Base-by-base conservation (phyloP, 1,140 invertebrate species). In the Macrobrachium rosenbergii region DNA sequence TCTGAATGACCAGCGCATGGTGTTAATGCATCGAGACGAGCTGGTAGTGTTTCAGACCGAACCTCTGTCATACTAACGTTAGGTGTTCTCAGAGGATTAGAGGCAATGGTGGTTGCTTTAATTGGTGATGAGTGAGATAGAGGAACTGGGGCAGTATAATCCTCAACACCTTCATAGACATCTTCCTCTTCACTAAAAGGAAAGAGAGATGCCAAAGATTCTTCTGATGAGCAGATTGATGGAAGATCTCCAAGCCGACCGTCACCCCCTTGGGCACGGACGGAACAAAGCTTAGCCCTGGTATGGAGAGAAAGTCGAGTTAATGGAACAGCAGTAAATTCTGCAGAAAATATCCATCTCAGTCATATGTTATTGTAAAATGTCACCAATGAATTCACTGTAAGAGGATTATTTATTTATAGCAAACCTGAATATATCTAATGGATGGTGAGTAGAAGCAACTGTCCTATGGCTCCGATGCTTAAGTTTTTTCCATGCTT, bases 401-500 rank as follows among this genome's bases (percentile, higher is more conserved):
- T 67, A 19, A n/a, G 6, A n/a, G n/a, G n/a, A n/a, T n/a, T n/a
- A n/a, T 23, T 14, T 23, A n/a, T 23, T 67, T 23, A 21, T 11
- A n/a, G 19, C 45, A 10, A 19, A 88, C 86, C 88, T 89, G 79
- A 90, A 90, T 12, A 89, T 84, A 82, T 90, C 89, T 2, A 90
- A 73, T 10, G 89, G 89, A 23, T 88, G 89, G 79, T 90, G 89
- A 0, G 89, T 79, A 28, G 89, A 86, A 28, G 89, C 89, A 28
- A 89, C 89, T 5, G 89, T 90, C 8, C 87, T 78, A 64, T 90
- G 89, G 45, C 82, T 89, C 0, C 87, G 80, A 43, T 87, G 78
- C 11, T 90, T 67, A 58, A 90, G 83, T 52, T 90, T 88, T 82
- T 91, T 90, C 91, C 91, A 91, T 12, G 89, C 86, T 72, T 91